A percentile compares a stretch with the other conserved stretches of the same genome.
Conservation (phyloP, 2,113 vertebrate species). For the Cyprinodon tularosa region DNA sequence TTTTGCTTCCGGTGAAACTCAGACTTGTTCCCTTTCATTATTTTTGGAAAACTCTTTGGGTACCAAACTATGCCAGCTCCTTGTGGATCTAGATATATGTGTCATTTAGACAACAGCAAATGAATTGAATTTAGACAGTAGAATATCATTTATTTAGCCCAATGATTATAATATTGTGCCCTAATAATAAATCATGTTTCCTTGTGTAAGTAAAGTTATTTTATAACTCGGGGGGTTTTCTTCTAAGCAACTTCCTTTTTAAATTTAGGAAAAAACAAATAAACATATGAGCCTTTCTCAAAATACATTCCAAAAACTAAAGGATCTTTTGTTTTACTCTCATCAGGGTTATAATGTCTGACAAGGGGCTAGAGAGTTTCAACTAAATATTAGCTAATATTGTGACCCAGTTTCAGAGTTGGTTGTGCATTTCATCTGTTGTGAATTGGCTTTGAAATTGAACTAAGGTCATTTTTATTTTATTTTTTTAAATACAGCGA, state of each 20-base stretch:
- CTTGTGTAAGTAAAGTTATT: slow-evolving; percentile 1
- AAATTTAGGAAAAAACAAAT: neutral
- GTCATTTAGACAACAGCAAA: slow-evolving; percentile 26
- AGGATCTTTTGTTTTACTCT: too few relatives aligned
- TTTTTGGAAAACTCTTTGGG: slow-evolving; percentile 73
- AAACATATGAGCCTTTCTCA: neutral
- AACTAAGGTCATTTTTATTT: too few relatives aligned
- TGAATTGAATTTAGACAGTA: neutral
- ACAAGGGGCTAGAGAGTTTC: too few relatives aligned
- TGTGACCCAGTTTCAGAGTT: too few relatives aligned
- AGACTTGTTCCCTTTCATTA: slow-evolving; percentile 57
- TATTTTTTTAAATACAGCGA: too few relatives aligned
- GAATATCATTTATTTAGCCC: slow-evolving; percentile 18
- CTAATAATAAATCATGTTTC: slow-evolving; percentile 31
- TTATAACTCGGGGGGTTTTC: neutral
- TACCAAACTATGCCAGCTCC: slow-evolving; percentile 77
- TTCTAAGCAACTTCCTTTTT: neutral
- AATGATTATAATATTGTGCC: slow-evolving; percentile 26
- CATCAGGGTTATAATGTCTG: too few relatives aligned
- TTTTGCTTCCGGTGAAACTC: slow-evolving; percentile 76
- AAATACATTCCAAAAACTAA: too few relatives aligned
- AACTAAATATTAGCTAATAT: too few relatives aligned
- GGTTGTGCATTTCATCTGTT: too few relatives aligned
- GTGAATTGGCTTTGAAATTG: too few relatives aligned
- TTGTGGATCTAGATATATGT: slow-evolving; percentile 71